A percentile compares a stretch with the other conserved stretches of the same genome.
phyloP scores from a whole-genome alignment of 2,888 invertebrate species.

The Seladonia tumulorum region DNA sequence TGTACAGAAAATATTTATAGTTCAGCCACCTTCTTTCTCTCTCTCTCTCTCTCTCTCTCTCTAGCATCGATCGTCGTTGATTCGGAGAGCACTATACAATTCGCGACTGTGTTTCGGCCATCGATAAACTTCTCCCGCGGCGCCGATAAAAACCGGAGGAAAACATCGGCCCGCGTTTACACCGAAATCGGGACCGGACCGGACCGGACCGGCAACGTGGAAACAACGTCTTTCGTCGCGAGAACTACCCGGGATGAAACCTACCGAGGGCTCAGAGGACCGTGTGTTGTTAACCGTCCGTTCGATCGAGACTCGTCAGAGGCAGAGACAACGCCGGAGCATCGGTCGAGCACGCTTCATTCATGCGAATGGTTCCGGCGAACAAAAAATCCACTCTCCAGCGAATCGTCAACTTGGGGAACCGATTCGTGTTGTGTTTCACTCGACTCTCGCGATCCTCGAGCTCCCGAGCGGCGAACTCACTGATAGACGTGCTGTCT shows the following conservation, averaged over 20 bases:
- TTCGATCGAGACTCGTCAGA: slow-evolving; percentile 15
- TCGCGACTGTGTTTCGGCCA: slow-evolving; percentile 4
- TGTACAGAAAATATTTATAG: slow-evolving; percentile 67
- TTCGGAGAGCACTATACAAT: neutral
- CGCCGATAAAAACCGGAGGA: neutral
- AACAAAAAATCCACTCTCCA: neutral
- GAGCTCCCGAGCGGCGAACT: neutral
- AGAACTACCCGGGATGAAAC: slow-evolving; percentile 27
- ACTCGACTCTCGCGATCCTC: neutral
- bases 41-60: neutral
- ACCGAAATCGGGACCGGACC: neutral
- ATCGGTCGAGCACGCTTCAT: slow-evolving; percentile 20
- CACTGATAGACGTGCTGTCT: slow-evolving; percentile 25
- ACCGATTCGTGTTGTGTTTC: neutral
- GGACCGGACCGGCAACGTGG: slow-evolving; percentile 13
- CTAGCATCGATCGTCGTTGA: neutral
- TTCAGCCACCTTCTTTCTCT: neutral
- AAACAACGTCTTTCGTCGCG: slow-evolving; percentile 27
- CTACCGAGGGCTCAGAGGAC: slow-evolving; percentile 48
- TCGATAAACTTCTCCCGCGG: neutral
- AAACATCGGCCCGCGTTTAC: neutral
- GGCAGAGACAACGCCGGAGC: slow-evolving; percentile 14
- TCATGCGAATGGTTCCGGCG: slow-evolving; percentile 3
- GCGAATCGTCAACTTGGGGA: neutral
- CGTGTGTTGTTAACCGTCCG: slow-evolving; percentile 54